Percentiles rank a stretch among this genome's conserved stretches.
phyloP scores from a whole-genome alignment of 2,888 invertebrate species.

The Calameuta filiformis region DNA sequence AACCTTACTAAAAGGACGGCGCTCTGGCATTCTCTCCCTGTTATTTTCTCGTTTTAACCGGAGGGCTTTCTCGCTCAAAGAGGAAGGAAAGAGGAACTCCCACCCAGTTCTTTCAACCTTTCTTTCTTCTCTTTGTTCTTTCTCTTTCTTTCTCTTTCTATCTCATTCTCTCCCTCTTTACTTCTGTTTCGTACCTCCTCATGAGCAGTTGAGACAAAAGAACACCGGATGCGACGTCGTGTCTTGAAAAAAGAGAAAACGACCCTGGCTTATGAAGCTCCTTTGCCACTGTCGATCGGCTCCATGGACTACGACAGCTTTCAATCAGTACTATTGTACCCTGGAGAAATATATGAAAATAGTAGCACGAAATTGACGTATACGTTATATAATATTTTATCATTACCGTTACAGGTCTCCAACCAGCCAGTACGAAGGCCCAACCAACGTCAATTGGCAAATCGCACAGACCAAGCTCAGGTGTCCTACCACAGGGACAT shows the following conservation, averaged over 20 bases:
- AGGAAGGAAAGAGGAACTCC: conserved; percentile 10
- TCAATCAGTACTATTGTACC: not conserved
- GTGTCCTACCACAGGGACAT: conserved; percentile 61
- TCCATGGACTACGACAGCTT: not conserved
- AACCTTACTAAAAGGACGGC: conserved; percentile 31
- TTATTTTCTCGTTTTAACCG: conserved; percentile 39
- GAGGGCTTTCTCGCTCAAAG: conserved; percentile 24
- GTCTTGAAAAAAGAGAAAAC: not conserved
- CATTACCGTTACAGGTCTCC: conserved; percentile 51
- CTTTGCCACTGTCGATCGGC: not conserved
- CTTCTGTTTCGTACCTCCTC: not conserved
- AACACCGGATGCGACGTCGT: not conserved
- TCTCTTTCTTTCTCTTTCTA: not conserved
- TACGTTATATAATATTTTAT: not conserved
- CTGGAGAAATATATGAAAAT: not conserved
- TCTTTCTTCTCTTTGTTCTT: conserved; percentile 4
- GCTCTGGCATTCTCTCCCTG: conserved; percentile 35
- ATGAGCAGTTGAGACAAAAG: not conserved
- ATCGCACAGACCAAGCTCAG: conserved; percentile 61
- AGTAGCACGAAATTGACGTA: not conserved
- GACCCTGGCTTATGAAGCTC: not conserved
- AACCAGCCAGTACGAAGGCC: conserved; percentile 60
- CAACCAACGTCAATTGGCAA: conserved; percentile 60
- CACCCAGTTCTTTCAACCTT: conserved; percentile 7
- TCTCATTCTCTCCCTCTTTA: too few relatives aligned